These are phyloP conservation scores for Parapsyche elsis DNA, from an alignment of 1,140 invertebrate species.

Conservation along the genomic window DNA sequence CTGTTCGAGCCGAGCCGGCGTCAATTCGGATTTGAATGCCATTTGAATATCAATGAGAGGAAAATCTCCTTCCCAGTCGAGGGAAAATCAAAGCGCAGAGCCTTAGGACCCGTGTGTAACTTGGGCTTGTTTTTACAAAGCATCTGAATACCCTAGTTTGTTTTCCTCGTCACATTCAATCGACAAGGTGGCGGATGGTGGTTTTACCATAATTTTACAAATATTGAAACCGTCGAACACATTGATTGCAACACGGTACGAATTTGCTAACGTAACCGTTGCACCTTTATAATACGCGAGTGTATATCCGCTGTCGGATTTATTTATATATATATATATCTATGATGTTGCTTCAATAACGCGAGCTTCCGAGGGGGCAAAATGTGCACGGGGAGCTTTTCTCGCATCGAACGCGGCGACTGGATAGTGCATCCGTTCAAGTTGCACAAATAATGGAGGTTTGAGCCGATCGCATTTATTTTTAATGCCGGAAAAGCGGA, in stretches of 20 bases:
- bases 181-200: neutral
- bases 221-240: too few relatives aligned
- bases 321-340: too few relatives aligned
- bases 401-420: neutral
- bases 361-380: neutral
- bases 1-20: conserved; percentile 22
- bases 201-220: neutral
- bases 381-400: neutral
- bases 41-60: conserved; percentile 53
- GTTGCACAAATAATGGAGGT: neutral
- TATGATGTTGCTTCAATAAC: too few relatives aligned
- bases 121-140: conserved; percentile 29
- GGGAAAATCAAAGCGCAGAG: conserved; percentile 33
- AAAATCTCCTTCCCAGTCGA: neutral
- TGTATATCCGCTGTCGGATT: too few relatives aligned
- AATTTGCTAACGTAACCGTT: too few relatives aligned
- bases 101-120: neutral
- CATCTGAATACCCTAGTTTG: conserved; percentile 3
- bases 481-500: conserved; percentile 36
- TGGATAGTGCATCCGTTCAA: too few relatives aligned
- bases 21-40: conserved; percentile 52
- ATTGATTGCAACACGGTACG: too few relatives aligned
- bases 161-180: conserved; percentile 1
- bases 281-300: too few relatives aligned
- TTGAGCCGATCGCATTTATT: conserved; percentile 29